Evolutionary conservation across 2,797 vertebrate genomes (phyloP), one percentile per base, ranked within the genome.

Genomic region (Sparus aurata): DNA sequence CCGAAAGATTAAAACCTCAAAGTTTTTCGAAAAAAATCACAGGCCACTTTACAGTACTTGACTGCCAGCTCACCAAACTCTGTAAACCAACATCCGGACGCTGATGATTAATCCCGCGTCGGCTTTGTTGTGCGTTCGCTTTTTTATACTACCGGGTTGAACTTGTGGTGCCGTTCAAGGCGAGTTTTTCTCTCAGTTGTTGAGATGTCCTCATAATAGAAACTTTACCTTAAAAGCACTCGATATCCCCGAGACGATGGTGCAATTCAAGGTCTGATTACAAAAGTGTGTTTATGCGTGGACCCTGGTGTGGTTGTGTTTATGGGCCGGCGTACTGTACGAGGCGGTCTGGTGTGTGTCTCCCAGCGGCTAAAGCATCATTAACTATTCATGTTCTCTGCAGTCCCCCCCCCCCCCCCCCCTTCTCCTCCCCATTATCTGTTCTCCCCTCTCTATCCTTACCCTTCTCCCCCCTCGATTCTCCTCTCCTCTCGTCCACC

Each of bases 331-430:
- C 71, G 84, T 80, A 79, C 73, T 76, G 88, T 84, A 74, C 80
- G 90, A 88, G 77, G 71, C 64, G 30, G 76, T 84, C 63, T 83
- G 70, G 61, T 81, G 69, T 85, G 70, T 83, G 80, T 75, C 65
- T 68, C 68, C 61, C 73, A 75, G 80, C 52, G 45, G 79, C 72
- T 34, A 34, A 85, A 76, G 53, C 74, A 66, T 85, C 71, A 84
- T 93, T 85, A 87, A 90, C 76, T 88, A 93, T 92, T 90, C 72
- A 91, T 90, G 63, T 84, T 82, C 50, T 60, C 70, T 77, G 55
- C 61, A 85, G 68, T 78, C 65, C 52, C 77, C 73, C 77, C 25
- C 67, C 77, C 25, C 67, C 23, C 61, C 27, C 27, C 27, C 23
- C 61, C 34, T n/a, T 77, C 79, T 69, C 72, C 49, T 64, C 41